Percentiles rank a stretch among this genome's conserved stretches.
phyloP scores from a whole-genome alignment of 37 sponge, comb jelly and placozoan genomes.

The Beroe forskalii region DNA sequence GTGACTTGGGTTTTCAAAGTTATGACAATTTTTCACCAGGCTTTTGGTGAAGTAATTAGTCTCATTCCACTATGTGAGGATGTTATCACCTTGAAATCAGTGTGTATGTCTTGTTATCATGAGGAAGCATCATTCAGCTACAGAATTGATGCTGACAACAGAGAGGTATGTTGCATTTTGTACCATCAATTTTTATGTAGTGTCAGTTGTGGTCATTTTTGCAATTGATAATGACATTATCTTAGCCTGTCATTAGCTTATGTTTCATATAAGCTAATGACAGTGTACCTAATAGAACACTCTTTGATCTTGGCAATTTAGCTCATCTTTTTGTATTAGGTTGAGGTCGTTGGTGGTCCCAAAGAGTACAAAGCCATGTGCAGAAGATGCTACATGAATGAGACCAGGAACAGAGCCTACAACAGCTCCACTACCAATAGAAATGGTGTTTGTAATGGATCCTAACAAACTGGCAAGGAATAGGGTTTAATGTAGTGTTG shows the following conservation, averaged over 20 bases:
- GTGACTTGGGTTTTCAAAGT: no score
- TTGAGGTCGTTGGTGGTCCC: constrained; percentile 38
- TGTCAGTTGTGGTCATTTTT: no score
- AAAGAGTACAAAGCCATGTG: constrained; percentile 57
- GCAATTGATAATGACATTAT: no score
- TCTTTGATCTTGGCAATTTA: no score
- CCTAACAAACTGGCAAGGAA: no score
- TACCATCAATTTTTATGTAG: no score
- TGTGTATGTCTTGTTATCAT: constrained; percentile 36
- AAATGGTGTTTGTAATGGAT: not conserved
- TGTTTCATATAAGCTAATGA: no score
- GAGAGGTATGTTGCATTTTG: no score
- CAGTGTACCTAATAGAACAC: no score
- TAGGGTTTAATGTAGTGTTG: not conserved
- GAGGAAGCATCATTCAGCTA: constrained; percentile 55
- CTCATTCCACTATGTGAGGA: constrained; percentile 47
- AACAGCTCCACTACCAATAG: not conserved
- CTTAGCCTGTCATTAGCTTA: no score
- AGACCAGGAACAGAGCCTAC: not conserved
- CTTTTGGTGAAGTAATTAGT: constrained; percentile 11
- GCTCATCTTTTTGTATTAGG: no score
- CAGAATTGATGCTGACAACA: constrained; percentile 47
- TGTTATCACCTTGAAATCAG: constrained; percentile 32
- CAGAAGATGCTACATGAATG: constrained; percentile 62
- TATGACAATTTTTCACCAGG: no score